A percentile compares a stretch with the other conserved stretches of the same genome.
Evolutionary conservation across 2,888 invertebrate species (phyloP).

Genomic region (Hydrotaea diabolus): DNA sequence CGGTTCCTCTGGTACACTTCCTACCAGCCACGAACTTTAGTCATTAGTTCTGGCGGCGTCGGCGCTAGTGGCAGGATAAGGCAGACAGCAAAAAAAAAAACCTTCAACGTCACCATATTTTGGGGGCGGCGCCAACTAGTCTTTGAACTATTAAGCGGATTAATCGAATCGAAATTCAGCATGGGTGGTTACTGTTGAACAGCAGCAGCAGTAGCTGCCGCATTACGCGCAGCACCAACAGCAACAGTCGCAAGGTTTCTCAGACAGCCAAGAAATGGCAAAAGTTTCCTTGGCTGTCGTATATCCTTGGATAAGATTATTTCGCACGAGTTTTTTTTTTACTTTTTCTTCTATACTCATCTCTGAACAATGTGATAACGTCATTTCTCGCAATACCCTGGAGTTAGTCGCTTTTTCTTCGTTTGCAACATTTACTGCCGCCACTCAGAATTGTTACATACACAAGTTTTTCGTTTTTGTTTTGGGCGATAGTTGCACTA

Average conservation of each 20-base stretch:
- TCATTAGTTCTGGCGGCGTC: conserved; percentile 16
- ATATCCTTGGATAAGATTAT: conserved; percentile 44
- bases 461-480: too few relatives aligned
- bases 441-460: too few relatives aligned
- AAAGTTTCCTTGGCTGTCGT: conserved; percentile 19
- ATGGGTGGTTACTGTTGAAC: not conserved
- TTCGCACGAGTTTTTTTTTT: conserved; percentile 38
- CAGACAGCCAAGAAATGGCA: not conserved
- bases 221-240: not conserved
- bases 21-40: conserved; percentile 24
- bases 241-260: not conserved
- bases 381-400: conserved; percentile 53
- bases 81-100: not conserved
- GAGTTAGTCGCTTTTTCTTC: not conserved
- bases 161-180: conserved; percentile 45
- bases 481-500: too few relatives aligned
- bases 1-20: conserved; percentile 2
- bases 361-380: conserved; percentile 63
- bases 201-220: conserved; percentile 42
- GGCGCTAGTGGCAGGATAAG: too few relatives aligned
- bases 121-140: conserved; percentile 55
- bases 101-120: conserved; percentile 24
- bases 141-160: conserved; percentile 61
- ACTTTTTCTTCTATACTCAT: not conserved
- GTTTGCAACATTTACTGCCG: too few relatives aligned